These are phyloP conservation scores for Amorpha juglandis DNA, from an alignment of 2,888 invertebrate species.

Conservation along the genomic window DNA sequence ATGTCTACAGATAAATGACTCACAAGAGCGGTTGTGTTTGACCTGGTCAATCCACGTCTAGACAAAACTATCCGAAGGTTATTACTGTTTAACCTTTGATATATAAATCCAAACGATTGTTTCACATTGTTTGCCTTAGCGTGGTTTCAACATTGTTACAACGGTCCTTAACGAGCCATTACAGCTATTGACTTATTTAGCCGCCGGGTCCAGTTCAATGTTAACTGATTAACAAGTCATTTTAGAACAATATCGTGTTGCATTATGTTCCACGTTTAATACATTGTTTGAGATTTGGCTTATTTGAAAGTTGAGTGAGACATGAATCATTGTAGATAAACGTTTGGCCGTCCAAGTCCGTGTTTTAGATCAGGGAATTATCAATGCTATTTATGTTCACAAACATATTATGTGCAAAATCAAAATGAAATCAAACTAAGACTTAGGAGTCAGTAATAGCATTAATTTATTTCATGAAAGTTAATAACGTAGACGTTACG, in stretches of 20 bases:
- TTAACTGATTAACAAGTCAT: slow-evolving; percentile 63
- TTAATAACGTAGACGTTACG: too few relatives aligned
- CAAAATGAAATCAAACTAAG: too few relatives aligned
- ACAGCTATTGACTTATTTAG: slow-evolving; percentile 55
- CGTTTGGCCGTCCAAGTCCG: too few relatives aligned
- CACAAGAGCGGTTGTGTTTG: background rate
- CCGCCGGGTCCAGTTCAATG: slow-evolving; percentile 52
- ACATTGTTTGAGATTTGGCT: slow-evolving; percentile 5
- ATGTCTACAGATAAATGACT: slow-evolving; percentile 8
- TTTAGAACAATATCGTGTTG: slow-evolving; percentile 53
- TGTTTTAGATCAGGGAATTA: too few relatives aligned
- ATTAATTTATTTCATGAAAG: too few relatives aligned
- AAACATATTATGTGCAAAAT: too few relatives aligned
- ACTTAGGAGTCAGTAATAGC: too few relatives aligned
- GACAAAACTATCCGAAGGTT: slow-evolving; percentile 37
- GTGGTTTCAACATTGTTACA: slow-evolving; percentile 29
- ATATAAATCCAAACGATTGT: slow-evolving; percentile 21
- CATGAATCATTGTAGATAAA: slow-evolving; percentile 5
- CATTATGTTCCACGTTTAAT: slow-evolving; percentile 17
- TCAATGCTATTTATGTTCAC: too few relatives aligned
- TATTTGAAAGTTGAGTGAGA: background rate
- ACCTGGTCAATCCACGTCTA: slow-evolving; percentile 37
- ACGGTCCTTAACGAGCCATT: slow-evolving; percentile 50
- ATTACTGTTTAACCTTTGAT: slow-evolving; percentile 27
- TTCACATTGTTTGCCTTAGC: slow-evolving; percentile 28